A percentile compares a stretch with the other conserved stretches of the same genome.
These are phyloP conservation scores for Penaeus indicus DNA, from an alignment of 1,140 invertebrate genomes.

Conservation along the genomic window DNA sequence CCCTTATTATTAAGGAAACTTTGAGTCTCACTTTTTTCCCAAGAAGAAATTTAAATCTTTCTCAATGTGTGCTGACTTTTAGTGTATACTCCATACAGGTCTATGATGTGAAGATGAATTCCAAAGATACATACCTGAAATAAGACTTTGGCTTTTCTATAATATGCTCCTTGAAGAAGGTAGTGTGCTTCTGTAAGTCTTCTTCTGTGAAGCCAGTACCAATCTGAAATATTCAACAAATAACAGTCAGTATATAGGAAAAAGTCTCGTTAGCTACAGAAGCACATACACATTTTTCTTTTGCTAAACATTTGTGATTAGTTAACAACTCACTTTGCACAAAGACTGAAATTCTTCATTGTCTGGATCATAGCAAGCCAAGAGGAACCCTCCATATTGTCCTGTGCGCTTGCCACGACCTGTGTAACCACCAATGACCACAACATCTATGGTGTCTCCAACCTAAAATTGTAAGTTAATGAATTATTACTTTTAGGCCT, in stretches of 20 bases:
- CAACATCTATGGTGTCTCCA: constrained; percentile 76
- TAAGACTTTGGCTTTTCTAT: constrained; percentile 85
- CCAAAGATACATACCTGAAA: constrained; percentile 79
- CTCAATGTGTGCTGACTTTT: constrained; percentile 59
- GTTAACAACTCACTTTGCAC: constrained; percentile 79
- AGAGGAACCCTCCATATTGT: constrained; percentile 93
- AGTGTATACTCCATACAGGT: background rate
- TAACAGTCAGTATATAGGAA: constrained; percentile 4
- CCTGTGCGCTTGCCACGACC: constrained; percentile 96
- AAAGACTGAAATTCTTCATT: constrained; percentile 95
- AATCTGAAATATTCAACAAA: constrained; percentile 77
- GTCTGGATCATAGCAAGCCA: constrained; percentile 95
- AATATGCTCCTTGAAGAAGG: constrained; percentile 82
- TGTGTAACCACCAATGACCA: constrained; percentile 95
- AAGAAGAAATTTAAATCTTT: too few relatives aligned
- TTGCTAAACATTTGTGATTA: background rate
- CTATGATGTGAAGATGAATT: too few relatives aligned
- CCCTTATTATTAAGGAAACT: too few relatives aligned
- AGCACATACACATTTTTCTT: background rate
- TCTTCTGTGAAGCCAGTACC: constrained; percentile 98
- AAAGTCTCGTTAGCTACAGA: constrained; percentile 17
- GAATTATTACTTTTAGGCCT: background rate
- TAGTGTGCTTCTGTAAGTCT: constrained; percentile 78
- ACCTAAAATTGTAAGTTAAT: constrained; percentile 45
- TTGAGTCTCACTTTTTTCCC: too few relatives aligned